Evolutionary conservation across 2,888 invertebrate species (phyloP).

Genomic region (Lycophotia porphyrea): DNA sequence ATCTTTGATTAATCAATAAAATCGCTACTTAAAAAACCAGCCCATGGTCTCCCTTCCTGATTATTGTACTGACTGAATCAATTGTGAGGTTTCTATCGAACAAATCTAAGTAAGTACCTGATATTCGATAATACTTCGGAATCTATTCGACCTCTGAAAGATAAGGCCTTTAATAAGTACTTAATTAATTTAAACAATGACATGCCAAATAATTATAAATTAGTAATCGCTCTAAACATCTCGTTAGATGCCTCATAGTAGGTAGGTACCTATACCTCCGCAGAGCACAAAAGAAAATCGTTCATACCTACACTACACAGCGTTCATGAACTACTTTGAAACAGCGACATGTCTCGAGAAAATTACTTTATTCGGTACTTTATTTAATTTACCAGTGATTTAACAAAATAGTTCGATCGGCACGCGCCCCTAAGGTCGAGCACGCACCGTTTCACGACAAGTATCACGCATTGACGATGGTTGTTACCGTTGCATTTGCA

Average conservation of each 20-base stretch:
- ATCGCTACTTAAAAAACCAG: background rate
- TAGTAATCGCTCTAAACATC: background rate
- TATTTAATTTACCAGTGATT: slow-evolving; percentile 54
- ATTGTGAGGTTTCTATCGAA: slow-evolving; percentile 9
- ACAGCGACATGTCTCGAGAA: slow-evolving; percentile 49
- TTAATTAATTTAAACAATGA: background rate
- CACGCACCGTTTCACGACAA: slow-evolving; percentile 68
- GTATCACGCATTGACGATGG: slow-evolving; percentile 66
- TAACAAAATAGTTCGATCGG: slow-evolving; percentile 61
- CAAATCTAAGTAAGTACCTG: slow-evolving; percentile 23
- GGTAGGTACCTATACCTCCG: background rate
- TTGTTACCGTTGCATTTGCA: slow-evolving; percentile 50
- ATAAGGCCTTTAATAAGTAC: background rate
- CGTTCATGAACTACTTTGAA: slow-evolving; percentile 67
- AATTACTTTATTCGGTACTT: slow-evolving; percentile 56
- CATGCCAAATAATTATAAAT: background rate
- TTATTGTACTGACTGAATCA: background rate
- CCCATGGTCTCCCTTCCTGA: slow-evolving; percentile 14
- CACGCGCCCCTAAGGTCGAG: slow-evolving; percentile 71
- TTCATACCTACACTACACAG: slow-evolving; percentile 12
- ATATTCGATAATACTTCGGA: background rate
- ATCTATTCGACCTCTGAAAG: background rate
- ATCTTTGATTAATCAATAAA: slow-evolving; percentile 25
- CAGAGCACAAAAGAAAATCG: slow-evolving; percentile 19
- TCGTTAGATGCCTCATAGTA: background rate